Percentiles rank a stretch among this genome's conserved stretches.
phyloP scores from a whole-genome alignment of 2,888 invertebrate species.

The Trimorus sp. region DNA sequence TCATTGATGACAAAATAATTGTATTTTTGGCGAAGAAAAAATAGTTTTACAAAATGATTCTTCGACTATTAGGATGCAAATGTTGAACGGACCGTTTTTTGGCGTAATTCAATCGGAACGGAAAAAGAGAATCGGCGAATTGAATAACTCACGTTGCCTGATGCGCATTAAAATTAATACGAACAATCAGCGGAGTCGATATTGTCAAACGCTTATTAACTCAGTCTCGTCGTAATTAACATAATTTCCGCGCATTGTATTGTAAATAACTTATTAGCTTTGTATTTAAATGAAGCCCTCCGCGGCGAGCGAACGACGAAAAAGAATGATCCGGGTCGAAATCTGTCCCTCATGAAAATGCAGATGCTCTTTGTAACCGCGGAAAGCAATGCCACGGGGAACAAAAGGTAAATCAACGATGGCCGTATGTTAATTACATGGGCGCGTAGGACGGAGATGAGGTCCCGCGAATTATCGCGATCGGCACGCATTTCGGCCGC shows the following conservation, averaged over 20 bases:
- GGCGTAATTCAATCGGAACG: neutral
- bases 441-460: conserved; percentile 47
- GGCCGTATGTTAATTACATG: conserved; percentile 50
- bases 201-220: conserved; percentile 39
- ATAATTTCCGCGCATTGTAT: conserved; percentile 51
- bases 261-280: conserved; percentile 53
- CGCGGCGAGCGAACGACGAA: conserved; percentile 22
- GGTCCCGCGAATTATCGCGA: conserved; percentile 54
- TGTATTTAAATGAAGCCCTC: conserved; percentile 50
- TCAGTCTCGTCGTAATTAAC: conserved; percentile 29
- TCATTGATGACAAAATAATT: no score
- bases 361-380: conserved; percentile 47
- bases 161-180: conserved; percentile 18
- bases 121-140: neutral
- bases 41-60: no score
- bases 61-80: neutral
- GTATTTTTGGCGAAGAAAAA: no score
- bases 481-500: conserved; percentile 47
- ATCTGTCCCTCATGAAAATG: conserved; percentile 43
- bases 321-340: conserved; percentile 38
- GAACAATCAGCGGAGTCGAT: conserved; percentile 17
- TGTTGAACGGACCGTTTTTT: neutral
- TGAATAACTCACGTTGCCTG: neutral
- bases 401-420: conserved; percentile 41
- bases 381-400: conserved; percentile 31